Evolutionary conservation across 2,797 vertebrate genomes (phyloP).

Genomic region (Dromococcyx pavoninus): DNA sequence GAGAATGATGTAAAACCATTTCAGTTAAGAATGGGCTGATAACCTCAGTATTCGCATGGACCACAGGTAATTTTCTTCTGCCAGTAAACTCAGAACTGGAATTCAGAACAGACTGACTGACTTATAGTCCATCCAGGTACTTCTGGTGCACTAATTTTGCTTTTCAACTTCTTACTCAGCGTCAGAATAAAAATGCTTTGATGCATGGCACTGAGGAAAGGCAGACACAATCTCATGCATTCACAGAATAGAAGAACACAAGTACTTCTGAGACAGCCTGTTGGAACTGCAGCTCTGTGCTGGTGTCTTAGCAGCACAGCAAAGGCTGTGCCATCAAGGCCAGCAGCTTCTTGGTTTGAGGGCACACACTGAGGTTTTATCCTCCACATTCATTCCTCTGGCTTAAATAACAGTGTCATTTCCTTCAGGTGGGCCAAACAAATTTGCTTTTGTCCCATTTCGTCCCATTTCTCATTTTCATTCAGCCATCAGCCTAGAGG

Average conservation of each 20-base stretch:
- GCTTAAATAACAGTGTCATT: background rate
- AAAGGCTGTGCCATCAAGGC: background rate
- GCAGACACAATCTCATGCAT: slow-evolving; percentile 16
- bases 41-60: slow-evolving; percentile 23
- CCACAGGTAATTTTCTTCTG: slow-evolving; percentile 44
- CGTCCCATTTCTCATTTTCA: background rate
- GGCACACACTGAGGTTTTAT: background rate
- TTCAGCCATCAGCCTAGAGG: background rate
- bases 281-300: background rate
- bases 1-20: slow-evolving; percentile 3
- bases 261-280: background rate
- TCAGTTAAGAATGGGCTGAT: background rate
- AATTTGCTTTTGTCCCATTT: background rate
- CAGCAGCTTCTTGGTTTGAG: background rate
- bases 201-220: slow-evolving; percentile 38
- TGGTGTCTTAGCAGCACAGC: background rate
- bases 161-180: slow-evolving; percentile 61
- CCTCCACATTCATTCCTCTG: background rate
- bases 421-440: background rate
- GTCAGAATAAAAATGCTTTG: slow-evolving; percentile 39
- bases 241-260: slow-evolving; percentile 12
- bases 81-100: slow-evolving; percentile 50
- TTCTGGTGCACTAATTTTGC: slow-evolving; percentile 52
- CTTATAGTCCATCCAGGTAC: slow-evolving; percentile 39
- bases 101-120: slow-evolving; percentile 60